These are phyloP conservation scores for Drosophila atroscutellata DNA, from an alignment of 2,888 invertebrate genomes.

Conservation along the genomic window DNA sequence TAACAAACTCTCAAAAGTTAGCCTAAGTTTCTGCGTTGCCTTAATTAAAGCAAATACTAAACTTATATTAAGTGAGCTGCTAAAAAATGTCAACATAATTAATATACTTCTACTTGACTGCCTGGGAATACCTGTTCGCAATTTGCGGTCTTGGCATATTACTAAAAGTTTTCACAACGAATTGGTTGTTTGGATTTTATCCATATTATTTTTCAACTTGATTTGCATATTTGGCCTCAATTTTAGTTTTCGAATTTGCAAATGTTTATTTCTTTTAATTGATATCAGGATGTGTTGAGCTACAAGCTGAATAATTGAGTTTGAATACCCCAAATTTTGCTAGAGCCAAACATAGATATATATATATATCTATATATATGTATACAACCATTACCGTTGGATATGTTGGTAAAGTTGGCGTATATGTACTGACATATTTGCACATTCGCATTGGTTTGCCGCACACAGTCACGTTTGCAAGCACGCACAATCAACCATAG, in stretches of 20 bases:
- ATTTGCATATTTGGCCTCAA: background rate
- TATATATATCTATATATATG: constrained; percentile 16
- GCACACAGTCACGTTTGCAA: constrained; percentile 15
- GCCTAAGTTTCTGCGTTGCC: background rate
- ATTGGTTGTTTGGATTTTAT: background rate
- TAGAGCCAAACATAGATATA: constrained; percentile 16
- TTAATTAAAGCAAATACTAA: constrained; percentile 16
- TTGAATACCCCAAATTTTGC: constrained; percentile 8
- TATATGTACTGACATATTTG: background rate
- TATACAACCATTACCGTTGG: constrained; percentile 54
- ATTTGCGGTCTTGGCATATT: background rate
- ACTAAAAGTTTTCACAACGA: background rate
- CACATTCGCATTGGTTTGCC: constrained; percentile 10
- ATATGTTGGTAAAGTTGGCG: constrained; percentile 37
- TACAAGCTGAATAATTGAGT: constrained; percentile 26
- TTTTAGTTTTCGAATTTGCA: background rate
- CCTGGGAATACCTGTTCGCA: background rate
- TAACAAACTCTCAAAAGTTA: background rate
- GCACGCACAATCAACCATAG: background rate
- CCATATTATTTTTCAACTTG: background rate
- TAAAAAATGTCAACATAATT: background rate
- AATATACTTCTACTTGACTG: background rate
- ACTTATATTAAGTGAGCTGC: background rate
- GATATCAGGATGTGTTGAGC: background rate
- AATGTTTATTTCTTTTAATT: background rate